Percentiles rank a stretch among this genome's conserved stretches.
These are phyloP conservation scores for Pentalonia nigronervosa DNA, from an alignment of 1,140 invertebrate genomes.

Conservation along the genomic window DNA sequence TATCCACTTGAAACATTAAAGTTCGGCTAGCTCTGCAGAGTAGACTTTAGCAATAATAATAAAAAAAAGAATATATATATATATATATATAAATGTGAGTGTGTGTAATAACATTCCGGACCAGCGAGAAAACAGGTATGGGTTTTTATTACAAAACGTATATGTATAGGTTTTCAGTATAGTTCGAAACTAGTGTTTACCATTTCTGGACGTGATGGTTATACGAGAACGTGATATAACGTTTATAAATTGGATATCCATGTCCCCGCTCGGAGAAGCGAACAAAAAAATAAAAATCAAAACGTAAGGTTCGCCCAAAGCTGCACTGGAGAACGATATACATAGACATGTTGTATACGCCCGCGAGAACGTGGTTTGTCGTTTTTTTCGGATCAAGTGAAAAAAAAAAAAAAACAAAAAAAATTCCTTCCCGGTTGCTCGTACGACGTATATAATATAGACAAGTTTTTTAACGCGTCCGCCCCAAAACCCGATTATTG, in stretches of 20 bases:
- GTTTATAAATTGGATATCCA: slow-evolving; percentile 51
- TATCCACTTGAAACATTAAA: not conserved
- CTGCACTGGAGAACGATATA: not conserved
- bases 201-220: slow-evolving; percentile 40
- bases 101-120: slow-evolving; percentile 10
- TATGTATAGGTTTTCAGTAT: not conserved
- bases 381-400: not conserved
- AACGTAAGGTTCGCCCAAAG: not conserved
- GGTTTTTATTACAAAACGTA: slow-evolving; percentile 7
- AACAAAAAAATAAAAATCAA: slow-evolving; percentile 2
- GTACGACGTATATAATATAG: not conserved
- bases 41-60: not conserved
- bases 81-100: not conserved
- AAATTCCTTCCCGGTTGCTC: not conserved
- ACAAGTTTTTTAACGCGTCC: not conserved
- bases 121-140: slow-evolving; percentile 25
- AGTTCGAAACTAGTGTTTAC: slow-evolving; percentile 31
- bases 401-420: not conserved
- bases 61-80: not conserved
- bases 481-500: not conserved
- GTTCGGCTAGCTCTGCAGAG: not conserved
- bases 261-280: not conserved
- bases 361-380: not conserved
- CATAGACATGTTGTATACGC: not conserved
- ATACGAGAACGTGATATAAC: slow-evolving; percentile 45